Base-by-base conservation (phyloP, 1,140 invertebrate species). In the Drosophila sulfurigaster region DNA sequence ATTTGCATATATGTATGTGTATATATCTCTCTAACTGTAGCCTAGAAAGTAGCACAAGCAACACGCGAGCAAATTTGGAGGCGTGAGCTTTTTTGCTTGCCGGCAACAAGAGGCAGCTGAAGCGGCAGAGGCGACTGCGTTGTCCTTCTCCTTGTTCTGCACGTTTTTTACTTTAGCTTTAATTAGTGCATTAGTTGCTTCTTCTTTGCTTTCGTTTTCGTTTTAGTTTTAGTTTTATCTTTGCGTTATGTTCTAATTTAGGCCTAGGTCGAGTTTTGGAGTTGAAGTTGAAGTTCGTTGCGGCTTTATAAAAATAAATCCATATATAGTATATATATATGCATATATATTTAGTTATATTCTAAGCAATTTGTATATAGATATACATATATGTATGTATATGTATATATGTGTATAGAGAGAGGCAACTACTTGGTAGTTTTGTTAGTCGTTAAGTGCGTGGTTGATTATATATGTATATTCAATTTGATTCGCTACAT, bases 361-460 rank as follows among this genome's bases (percentile, higher is more conserved):
- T 71, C 76, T 86, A 81, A 56, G 64, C 79, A 85, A 81, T 67
- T 86, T 82, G 79, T 86, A 87, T 87, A 85, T 83, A 78, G 85
- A 51, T 72, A 35, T 72, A 59, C 66, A 58, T 78, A 77, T 78
- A 76, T 82, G 66, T 82, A 67, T 74, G 66, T 82, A 67, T 74
- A 70, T 80, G 58, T 83, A 46, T 83, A 67, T 74, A 66, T 80
- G 59, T 82, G 38, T 83, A 80, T 59, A 81, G 67, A 80, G 83
- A 88, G 83, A 87, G 83, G 83, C 83, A 87, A 87, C 83, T 87
- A 87, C 83, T 87, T 87, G 83, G 83, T 87, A 88, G 83, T 79
- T 82, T 74, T 82, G 67, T 87, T 71, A 88, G 77, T 82, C 83
- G 63, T 82, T 82, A 70, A 73, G 76, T 86, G 79, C 72, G 76